These are phyloP conservation scores for Cettia cetti DNA, from an alignment of 2,113 vertebrate species.

Conservation along the genomic window DNA sequence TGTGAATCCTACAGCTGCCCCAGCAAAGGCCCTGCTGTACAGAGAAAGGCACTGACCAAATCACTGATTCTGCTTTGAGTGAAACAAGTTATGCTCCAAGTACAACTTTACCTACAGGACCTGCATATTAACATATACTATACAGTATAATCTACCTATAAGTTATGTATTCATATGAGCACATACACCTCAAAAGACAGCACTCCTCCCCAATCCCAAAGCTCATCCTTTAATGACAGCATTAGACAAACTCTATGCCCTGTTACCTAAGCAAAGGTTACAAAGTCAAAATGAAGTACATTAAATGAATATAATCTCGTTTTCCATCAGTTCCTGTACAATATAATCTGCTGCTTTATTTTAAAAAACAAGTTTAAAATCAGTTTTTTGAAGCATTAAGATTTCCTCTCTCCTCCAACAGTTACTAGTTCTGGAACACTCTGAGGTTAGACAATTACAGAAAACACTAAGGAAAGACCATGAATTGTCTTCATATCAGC, in stretches of 20 bases:
- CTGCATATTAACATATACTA: neutral
- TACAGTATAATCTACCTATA: fast-evolving
- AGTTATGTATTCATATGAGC: neutral
- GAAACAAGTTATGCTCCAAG: neutral
- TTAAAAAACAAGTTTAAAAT: neutral
- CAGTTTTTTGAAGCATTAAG: neutral
- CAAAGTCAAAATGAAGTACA: neutral
- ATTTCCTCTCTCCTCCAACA: neutral
- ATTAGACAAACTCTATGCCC: neutral
- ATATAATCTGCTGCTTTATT: neutral
- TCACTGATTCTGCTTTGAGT: neutral
- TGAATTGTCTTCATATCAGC: neutral
- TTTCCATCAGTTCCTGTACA: neutral
- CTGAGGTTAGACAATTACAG: neutral
- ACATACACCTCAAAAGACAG: neutral
- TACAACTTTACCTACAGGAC: neutral
- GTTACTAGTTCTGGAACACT: neutral
- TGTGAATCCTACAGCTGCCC: neutral
- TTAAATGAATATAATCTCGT: neutral
- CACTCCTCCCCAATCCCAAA: neutral
- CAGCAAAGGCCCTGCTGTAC: neutral
- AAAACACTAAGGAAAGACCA: neutral
- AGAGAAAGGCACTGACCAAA: neutral
- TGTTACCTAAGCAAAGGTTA: neutral
- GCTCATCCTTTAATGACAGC: neutral